Conservation (phyloP, 2,888 invertebrate genomes). For the Laothoe populi region DNA sequence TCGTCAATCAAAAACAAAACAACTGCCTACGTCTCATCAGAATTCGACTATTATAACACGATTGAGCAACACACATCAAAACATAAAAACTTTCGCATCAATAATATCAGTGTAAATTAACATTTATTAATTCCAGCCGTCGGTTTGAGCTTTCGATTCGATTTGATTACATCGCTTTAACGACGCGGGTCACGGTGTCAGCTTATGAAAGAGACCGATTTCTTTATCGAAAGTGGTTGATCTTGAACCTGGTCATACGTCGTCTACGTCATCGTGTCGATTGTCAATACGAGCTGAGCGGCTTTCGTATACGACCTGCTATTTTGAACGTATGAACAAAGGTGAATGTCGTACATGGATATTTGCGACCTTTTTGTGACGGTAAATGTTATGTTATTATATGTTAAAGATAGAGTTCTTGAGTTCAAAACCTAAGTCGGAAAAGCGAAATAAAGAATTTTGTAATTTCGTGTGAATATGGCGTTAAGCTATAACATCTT, state of each 20-base stretch:
- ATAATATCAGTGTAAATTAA: slow-evolving; percentile 3
- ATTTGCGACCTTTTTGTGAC: slow-evolving; percentile 27
- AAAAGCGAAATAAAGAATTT: too few relatives aligned
- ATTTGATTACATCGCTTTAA: slow-evolving; percentile 53
- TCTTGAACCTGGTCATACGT: slow-evolving; percentile 61
- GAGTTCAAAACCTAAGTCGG: too few relatives aligned
- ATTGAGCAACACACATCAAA: background rate
- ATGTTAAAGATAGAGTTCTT: too few relatives aligned
- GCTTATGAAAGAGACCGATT: slow-evolving; percentile 60
- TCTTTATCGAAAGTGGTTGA: slow-evolving; percentile 68
- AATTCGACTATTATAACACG: background rate
- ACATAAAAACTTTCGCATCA: slow-evolving; percentile 10
- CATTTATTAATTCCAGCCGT: slow-evolving; percentile 10
- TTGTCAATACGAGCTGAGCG: slow-evolving; percentile 49
- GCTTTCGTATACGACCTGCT: slow-evolving; percentile 75
- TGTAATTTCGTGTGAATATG: too few relatives aligned
- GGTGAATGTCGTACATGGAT: slow-evolving; percentile 72
- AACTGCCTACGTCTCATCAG: background rate
- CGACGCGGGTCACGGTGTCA: slow-evolving; percentile 63
- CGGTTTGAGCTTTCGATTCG: slow-evolving; percentile 55
- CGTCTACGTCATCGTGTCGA: slow-evolving; percentile 40
- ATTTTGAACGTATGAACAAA: slow-evolving; percentile 65
- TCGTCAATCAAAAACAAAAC: too few relatives aligned
- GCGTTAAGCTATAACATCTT: too few relatives aligned
- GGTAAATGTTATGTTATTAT: slow-evolving; percentile 42